A percentile compares a stretch with the other conserved stretches of the same genome.
Conservation (phyloP, 2,113 vertebrate species). For the Cyphomyrus discorhynchus region DNA sequence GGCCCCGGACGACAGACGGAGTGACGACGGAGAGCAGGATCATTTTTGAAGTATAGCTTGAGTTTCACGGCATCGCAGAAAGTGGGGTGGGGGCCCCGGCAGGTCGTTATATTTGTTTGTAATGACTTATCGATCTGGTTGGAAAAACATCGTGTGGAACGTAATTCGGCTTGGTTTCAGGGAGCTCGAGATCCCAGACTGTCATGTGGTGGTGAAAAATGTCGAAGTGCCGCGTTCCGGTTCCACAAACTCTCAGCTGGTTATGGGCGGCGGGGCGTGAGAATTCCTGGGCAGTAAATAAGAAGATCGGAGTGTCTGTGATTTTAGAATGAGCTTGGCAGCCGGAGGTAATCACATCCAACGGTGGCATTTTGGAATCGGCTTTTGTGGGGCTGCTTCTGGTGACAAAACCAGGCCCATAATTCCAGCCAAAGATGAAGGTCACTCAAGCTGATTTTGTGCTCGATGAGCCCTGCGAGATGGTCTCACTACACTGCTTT, state of each 20-base stretch:
- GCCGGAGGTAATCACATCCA: not conserved
- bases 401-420: not conserved
- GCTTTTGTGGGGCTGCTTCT: not conserved
- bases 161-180: not conserved
- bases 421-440: not conserved
- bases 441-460: not conserved
- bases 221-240: not conserved
- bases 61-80: not conserved
- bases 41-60: not conserved
- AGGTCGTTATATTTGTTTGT: slow-evolving; percentile 5
- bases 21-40: not conserved
- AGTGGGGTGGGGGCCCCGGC: not conserved
- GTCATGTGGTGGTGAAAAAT: not conserved
- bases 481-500: not conserved
- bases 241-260: not conserved
- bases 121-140: not conserved
- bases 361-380: not conserved
- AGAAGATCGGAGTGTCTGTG: not conserved
- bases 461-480: not conserved
- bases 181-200: not conserved
- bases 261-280: not conserved
- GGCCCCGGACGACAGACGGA: not conserved
- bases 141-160: not conserved
- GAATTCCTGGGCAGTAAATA: not conserved
- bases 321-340: not conserved